Conservation (phyloP, 2,888 invertebrate species). For the Xanthia togata region DNA sequence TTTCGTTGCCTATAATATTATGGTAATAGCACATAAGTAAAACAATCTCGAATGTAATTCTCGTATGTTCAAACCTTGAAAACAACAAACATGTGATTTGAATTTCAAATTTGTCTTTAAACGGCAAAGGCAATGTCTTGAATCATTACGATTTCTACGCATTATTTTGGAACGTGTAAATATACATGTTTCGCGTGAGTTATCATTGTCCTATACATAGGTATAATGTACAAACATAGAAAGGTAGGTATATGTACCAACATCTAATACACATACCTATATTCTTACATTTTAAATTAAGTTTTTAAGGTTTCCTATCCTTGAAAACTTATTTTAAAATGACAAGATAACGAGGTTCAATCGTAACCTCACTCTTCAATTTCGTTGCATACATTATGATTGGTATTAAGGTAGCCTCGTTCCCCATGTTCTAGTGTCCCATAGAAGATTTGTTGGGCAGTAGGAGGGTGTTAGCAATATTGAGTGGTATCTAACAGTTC, state of each 20-base stretch:
- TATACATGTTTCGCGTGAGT: constrained; percentile 11
- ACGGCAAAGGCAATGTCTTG: constrained; percentile 27
- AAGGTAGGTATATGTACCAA: not conserved
- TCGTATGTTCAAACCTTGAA: constrained; percentile 43
- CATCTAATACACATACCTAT: not conserved
- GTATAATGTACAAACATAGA: constrained; percentile 4
- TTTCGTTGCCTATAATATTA: constrained; percentile 26
- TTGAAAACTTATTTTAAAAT: too few relatives aligned
- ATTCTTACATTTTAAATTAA: not conserved
- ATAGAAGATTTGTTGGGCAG: not conserved
- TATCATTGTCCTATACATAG: not conserved
- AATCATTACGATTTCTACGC: constrained; percentile 44
- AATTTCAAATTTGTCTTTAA: constrained; percentile 54
- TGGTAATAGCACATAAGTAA: constrained; percentile 34
- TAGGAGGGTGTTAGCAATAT: not conserved
- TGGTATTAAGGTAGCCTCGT: too few relatives aligned
- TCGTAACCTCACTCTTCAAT: not conserved
- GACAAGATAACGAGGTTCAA: not conserved
- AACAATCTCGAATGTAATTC: constrained; percentile 43
- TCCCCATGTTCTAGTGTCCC: too few relatives aligned
- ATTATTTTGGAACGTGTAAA: constrained; percentile 13
- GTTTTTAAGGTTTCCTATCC: too few relatives aligned
- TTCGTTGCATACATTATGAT: not conserved
- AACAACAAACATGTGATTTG: constrained; percentile 57
- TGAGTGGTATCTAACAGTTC: not conserved